Conservation (phyloP, 2,888 invertebrate species). For the Trissolcus brochymenae region DNA sequence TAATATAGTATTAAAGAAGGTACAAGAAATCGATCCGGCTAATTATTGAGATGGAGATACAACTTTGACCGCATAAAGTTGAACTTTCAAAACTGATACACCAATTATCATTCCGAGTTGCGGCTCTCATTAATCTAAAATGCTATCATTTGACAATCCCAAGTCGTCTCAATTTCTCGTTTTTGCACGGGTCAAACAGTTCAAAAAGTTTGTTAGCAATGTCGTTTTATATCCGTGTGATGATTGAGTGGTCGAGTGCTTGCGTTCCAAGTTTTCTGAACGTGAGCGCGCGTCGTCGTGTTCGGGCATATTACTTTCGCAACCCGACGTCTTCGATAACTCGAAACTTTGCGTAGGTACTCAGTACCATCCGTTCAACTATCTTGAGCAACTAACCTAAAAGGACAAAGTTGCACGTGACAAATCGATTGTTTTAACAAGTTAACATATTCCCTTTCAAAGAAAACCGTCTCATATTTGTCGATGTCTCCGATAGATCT, state of each 20-base stretch:
- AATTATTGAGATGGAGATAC: too few relatives aligned
- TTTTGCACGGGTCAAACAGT: slow-evolving; percentile 32
- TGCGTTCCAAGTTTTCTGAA: slow-evolving; percentile 40
- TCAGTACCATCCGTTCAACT: slow-evolving; percentile 40
- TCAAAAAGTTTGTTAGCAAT: slow-evolving; percentile 53
- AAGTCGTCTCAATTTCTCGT: slow-evolving; percentile 20
- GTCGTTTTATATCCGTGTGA: slow-evolving; percentile 51
- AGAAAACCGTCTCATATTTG: slow-evolving; percentile 39
- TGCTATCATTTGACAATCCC: slow-evolving; percentile 13
- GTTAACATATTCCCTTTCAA: slow-evolving; percentile 46
- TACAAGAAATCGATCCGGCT: too few relatives aligned
- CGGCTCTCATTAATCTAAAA: slow-evolving; percentile 19
- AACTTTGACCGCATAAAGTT: too few relatives aligned
- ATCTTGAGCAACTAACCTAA: slow-evolving; percentile 39
- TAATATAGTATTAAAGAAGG: too few relatives aligned
- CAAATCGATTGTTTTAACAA: slow-evolving; percentile 54
- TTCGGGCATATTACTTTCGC: slow-evolving; percentile 51
- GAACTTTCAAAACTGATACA: slow-evolving; percentile 12
- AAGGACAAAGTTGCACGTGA: slow-evolving; percentile 57
- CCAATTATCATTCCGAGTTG: slow-evolving; percentile 26
- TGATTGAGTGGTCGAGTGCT: slow-evolving; percentile 53
- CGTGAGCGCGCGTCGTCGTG: slow-evolving; percentile 9
- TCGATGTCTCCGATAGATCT: slow-evolving; percentile 2
- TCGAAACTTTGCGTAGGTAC: slow-evolving; percentile 49
- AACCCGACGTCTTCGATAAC: slow-evolving; percentile 47